These are phyloP conservation scores for Drosophila miranda DNA, from an alignment of 1,140 invertebrate species.

Conservation along the genomic window DNA sequence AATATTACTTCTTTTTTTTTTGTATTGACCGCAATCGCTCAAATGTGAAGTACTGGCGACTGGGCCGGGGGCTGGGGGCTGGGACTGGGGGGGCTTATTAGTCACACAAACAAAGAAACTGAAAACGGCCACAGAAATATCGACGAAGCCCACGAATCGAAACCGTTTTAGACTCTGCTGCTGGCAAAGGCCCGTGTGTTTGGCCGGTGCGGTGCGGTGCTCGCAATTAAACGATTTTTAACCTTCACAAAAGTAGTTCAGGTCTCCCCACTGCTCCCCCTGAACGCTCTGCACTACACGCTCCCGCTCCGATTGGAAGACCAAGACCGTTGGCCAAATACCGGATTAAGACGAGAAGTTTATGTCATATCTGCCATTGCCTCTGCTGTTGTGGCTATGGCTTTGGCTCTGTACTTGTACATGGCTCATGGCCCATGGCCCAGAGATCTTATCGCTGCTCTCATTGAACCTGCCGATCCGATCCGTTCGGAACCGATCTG, in stretches of 20 bases:
- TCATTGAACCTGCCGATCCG: slow-evolving; percentile 49
- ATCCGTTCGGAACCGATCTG: slow-evolving; percentile 5
- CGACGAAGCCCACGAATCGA: slow-evolving; percentile 28
- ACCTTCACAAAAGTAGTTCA: slow-evolving; percentile 60
- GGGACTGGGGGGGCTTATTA: background rate
- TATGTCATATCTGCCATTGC: slow-evolving; percentile 25
- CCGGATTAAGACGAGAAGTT: slow-evolving; percentile 46
- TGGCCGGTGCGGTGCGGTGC: slow-evolving; percentile 16
- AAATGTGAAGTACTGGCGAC: slow-evolving; percentile 69
- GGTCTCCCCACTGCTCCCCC: slow-evolving; percentile 26
- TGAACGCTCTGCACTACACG: too few relatives aligned
- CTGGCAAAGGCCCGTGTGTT: slow-evolving; percentile 1
- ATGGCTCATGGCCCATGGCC: slow-evolving; percentile 19
- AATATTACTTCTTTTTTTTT: slow-evolving; percentile 18
- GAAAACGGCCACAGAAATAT: slow-evolving; percentile 22
- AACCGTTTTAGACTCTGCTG: too few relatives aligned
- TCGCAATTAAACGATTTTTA: slow-evolving; percentile 59
- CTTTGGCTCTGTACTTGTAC: too few relatives aligned
- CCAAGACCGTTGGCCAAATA: slow-evolving; percentile 37
- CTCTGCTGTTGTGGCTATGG: background rate
- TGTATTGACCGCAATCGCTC: slow-evolving; percentile 81
- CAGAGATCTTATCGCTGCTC: slow-evolving; percentile 33
- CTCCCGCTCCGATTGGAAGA: slow-evolving; percentile 1
- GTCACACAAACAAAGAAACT: slow-evolving; percentile 47
- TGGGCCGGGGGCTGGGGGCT: slow-evolving; percentile 8